Conservation (phyloP, 1,140 invertebrate species). For the Dendroctonus valens region DNA sequence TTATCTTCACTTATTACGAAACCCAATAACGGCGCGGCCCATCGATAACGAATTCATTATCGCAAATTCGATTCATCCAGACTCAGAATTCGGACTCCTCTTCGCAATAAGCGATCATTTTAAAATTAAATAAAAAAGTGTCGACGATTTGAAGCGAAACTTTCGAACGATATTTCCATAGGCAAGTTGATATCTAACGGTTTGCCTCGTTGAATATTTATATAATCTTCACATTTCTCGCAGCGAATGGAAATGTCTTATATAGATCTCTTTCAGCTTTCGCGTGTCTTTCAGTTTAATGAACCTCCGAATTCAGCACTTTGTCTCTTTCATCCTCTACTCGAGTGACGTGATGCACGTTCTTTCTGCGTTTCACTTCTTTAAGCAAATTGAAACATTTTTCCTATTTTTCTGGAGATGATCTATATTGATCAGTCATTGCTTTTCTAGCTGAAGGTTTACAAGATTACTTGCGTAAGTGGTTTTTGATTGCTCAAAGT, state of each 20-base stretch:
- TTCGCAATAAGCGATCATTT: constrained; percentile 17
- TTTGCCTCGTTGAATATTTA: constrained; percentile 29
- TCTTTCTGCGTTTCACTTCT: too few species aligned
- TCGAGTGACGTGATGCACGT: too few species aligned
- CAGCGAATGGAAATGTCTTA: constrained; percentile 30
- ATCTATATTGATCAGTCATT: too few species aligned
- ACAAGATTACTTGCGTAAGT: too few species aligned
- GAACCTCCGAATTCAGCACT: constrained; percentile 19
- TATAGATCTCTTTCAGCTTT: constrained; percentile 25
- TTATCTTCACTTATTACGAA: background rate
- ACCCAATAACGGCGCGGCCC: background rate
- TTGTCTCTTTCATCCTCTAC: constrained; percentile 15
- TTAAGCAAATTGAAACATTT: too few species aligned
- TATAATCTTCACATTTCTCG: constrained; percentile 28
- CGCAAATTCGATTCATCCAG: constrained; percentile 5
- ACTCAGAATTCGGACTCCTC: background rate
- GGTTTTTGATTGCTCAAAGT: too few species aligned
- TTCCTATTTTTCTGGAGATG: too few species aligned
- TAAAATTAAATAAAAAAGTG: constrained; percentile 14
- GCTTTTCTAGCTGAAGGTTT: too few species aligned
- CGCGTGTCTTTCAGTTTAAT: constrained; percentile 28
- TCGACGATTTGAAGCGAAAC: constrained; percentile 11
- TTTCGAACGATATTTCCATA: constrained; percentile 23
- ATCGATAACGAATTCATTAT: constrained; percentile 14
- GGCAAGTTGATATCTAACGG: constrained; percentile 30